Percentiles rank a stretch among this genome's conserved stretches.
These are phyloP conservation scores for Edolisoma coerulescens DNA, from an alignment of 2,113 vertebrate genomes.

Conservation along the genomic window DNA sequence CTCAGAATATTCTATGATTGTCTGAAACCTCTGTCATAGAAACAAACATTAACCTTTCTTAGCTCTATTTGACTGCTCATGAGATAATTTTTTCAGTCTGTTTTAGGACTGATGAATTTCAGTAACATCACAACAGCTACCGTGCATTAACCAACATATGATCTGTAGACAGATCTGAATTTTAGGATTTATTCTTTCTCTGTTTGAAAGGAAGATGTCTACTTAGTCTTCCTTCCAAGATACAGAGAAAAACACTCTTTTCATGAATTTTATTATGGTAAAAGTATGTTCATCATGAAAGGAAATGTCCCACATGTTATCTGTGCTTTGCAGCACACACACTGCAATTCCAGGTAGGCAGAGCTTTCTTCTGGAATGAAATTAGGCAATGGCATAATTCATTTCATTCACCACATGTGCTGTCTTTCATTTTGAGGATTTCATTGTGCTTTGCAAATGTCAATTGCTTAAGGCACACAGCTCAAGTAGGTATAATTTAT, in stretches of 20 bases:
- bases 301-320: neutral
- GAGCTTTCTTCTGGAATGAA: neutral
- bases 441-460: conserved; percentile 13
- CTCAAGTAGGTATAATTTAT: conserved; percentile 35
- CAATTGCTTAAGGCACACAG: conserved; percentile 32
- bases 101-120: neutral
- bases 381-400: neutral
- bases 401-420: neutral
- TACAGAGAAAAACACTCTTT: neutral
- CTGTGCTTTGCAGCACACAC: neutral
- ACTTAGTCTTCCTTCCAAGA: neutral
- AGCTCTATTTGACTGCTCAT: neutral
- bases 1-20: neutral
- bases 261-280: neutral
- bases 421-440: neutral
- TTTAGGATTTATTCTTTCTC: neutral
- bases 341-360: neutral
- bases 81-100: neutral
- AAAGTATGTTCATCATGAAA: neutral
- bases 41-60: neutral
- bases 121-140: neutral
- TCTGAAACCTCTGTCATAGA: neutral
- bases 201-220: neutral
- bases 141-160: neutral
- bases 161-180: neutral